These are phyloP conservation scores for Brachyrhaphis roseni DNA, from an alignment of 2,797 vertebrate genomes.

Conservation along the genomic window DNA sequence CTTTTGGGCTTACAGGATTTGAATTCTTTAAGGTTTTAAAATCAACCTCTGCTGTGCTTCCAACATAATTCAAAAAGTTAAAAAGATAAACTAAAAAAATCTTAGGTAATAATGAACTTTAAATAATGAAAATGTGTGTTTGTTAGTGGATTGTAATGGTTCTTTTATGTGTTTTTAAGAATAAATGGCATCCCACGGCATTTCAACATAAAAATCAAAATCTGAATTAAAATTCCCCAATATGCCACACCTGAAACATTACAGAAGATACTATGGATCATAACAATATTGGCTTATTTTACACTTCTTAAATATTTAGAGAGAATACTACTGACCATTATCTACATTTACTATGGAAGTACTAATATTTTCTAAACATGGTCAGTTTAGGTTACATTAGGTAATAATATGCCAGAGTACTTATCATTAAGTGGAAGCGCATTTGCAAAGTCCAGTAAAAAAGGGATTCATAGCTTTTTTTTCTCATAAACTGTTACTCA, in stretches of 20 bases:
- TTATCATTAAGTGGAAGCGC: too few relatives aligned
- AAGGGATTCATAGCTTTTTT: too few relatives aligned
- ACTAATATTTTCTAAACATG: not conserved
- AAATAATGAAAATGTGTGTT: not conserved
- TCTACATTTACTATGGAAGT: not conserved
- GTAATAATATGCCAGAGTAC: too few relatives aligned
- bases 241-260: not conserved
- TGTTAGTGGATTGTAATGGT: not conserved
- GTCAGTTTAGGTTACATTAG: not conserved
- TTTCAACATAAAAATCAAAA: not conserved
- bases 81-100: not conserved
- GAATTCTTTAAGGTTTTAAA: not conserved
- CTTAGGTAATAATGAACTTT: not conserved
- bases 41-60: not conserved
- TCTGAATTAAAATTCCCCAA: not conserved
- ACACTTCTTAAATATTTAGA: not conserved
- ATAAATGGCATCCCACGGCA: not conserved
- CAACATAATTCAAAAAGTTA: not conserved
- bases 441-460: too few relatives aligned
- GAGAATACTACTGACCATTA: not conserved
- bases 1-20: not conserved
- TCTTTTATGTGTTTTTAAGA: not conserved
- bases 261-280: not conserved
- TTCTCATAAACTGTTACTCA: not conserved
- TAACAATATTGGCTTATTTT: not conserved